Evolutionary conservation across 2,888 invertebrate genomes (phyloP), one percentile per base, ranked within the genome.

Genomic region (Pseudolycoriella hygida): DNA sequence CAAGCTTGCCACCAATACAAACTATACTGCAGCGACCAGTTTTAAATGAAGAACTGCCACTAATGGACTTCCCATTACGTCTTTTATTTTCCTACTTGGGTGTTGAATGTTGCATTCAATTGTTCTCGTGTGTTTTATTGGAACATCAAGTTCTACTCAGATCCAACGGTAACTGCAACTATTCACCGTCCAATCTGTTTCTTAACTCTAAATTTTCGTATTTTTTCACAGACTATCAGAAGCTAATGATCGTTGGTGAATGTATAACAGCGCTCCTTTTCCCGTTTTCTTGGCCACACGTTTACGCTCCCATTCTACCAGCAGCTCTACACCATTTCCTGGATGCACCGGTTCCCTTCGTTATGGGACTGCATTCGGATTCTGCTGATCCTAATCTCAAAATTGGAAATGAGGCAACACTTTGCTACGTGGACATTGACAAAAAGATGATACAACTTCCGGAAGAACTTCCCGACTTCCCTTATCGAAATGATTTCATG

Each of bases 341-440:
- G 41, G 98, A 99, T 67, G 98, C 98, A 4, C 98, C 98, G 0
- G 96, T 98, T 45, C 98, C 98, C 31, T 99, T 93, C 67, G 83
- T 99, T 49, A 98, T 98, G 97, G 98, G 97, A 58, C 66, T 81
- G 15, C 76, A 81, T 58, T 73, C 76, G 1, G 73, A 71, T 15
- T 65, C 68, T 40, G 4, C 25, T 25, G 72, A 72, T 52, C 67
- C 69, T 2, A 75, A 72, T 53, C 69, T 78, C 40, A 78, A 77
- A 46, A 71, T 80, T 10, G 78, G 77, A 8, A 77, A 78, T 1
- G 79, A 92, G 70, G 90, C 90, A 10, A 87, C 87, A 49, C 70
- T 94, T 44, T 98, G 97, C 67, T 82, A 92, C 59, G 88, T 98
- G 44, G 94, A 98, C 67, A 84, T 98, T 52, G 97, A 98, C 66